Evolutionary conservation across 2,113 vertebrate species (phyloP).

Genomic region (Pituophis catenifer): DNA sequence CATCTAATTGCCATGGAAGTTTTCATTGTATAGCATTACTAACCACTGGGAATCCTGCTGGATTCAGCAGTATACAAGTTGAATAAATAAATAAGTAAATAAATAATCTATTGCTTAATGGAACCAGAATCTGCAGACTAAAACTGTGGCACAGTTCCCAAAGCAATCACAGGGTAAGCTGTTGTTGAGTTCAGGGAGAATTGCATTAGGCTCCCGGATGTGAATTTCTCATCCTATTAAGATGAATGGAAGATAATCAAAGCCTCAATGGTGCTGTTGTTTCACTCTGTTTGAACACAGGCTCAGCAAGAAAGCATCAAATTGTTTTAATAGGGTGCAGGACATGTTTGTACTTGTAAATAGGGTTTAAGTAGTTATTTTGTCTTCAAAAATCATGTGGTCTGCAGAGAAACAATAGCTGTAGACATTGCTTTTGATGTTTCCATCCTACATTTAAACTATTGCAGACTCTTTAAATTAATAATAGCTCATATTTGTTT

Average conservation of each 20-base stretch:
- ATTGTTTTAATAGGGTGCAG: constrained; percentile 36
- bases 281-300: constrained; percentile 21
- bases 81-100: neutral
- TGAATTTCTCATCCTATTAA: constrained; percentile 26
- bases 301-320: constrained; percentile 3
- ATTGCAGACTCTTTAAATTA: neutral
- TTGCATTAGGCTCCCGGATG: constrained; percentile 12
- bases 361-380: constrained; percentile 18
- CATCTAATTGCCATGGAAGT: neutral
- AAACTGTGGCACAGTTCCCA: neutral
- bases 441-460: neutral
- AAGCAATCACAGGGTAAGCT: neutral
- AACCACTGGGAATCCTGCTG: neutral
- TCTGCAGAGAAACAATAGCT: neutral
- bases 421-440: neutral
- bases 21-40: neutral
- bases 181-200: constrained; percentile 15
- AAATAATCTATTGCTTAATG: neutral
- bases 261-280: neutral
- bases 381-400: neutral
- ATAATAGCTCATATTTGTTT: neutral
- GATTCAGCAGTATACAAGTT: neutral
- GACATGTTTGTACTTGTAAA: constrained; percentile 1
- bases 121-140: no score
- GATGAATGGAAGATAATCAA: constrained; percentile 41